phyloP scores from a whole-genome alignment of 1,140 invertebrate species.

The Panagrolaimus sp. region DNA sequence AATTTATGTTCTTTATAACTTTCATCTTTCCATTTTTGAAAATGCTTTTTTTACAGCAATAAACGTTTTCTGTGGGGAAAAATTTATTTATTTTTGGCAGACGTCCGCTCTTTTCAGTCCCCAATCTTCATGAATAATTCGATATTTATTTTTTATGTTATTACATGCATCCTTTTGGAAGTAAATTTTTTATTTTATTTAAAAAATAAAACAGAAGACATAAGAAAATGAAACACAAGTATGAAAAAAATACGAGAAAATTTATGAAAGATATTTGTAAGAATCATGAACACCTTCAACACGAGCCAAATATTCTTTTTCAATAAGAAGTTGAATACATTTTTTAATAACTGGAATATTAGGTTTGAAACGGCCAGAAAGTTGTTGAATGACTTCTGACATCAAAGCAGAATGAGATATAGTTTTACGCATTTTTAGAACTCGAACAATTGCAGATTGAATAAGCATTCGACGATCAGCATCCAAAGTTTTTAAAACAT shows the following conservation, averaged over 20 bases:
- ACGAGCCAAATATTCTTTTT: conserved; percentile 83
- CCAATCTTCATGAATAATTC: no score
- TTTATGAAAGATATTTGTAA: conserved; percentile 66
- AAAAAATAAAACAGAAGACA: no score
- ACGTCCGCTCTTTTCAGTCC: no score
- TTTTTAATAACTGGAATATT: conserved; percentile 94
- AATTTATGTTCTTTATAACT: no score
- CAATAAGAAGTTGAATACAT: conserved; percentile 98
- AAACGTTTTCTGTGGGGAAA: no score
- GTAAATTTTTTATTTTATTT: no score
- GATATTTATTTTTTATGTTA: no score
- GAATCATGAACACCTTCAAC: conserved; percentile 94
- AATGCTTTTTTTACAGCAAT: no score
- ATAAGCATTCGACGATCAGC: conserved; percentile 94
- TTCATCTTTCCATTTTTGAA: no score
- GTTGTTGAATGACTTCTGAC: conserved; percentile 87
- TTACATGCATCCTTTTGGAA: no score
- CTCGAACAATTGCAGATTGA: conserved; percentile 94
- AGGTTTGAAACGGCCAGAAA: conserved; percentile 89
- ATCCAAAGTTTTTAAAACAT: conserved; percentile 95
- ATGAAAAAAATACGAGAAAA: background rate
- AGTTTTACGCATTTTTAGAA: conserved; percentile 97
- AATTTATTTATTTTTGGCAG: no score
- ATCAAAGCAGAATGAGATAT: conserved; percentile 92
- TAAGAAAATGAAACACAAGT: no score